A percentile compares a stretch with the other conserved stretches of the same genome.
Evolutionary conservation across 1,140 invertebrate species (phyloP).

Genomic region (Heterodera schachtii): DNA sequence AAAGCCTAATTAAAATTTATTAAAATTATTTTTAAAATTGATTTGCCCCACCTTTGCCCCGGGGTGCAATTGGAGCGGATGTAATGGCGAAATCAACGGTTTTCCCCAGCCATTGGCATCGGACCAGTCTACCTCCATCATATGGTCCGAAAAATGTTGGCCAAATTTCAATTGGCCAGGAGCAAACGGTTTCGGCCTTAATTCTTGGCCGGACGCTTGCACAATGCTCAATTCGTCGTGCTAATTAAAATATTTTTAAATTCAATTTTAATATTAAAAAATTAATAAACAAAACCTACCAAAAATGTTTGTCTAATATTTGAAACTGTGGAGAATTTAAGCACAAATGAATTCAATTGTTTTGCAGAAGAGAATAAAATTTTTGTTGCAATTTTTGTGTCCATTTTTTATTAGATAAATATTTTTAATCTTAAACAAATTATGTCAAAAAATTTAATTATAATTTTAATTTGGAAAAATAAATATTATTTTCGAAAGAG

Average conservation of each 20-base stretch:
- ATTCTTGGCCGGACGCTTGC: neutral
- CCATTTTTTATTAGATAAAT: too few relatives aligned
- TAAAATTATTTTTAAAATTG: neutral
- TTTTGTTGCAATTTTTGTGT: too few relatives aligned
- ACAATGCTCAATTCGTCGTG: neutral
- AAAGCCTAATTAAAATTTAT: slow-evolving; percentile 43
- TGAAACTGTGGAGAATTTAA: too few relatives aligned
- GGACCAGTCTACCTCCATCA: slow-evolving; percentile 84
- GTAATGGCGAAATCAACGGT: slow-evolving; percentile 83
- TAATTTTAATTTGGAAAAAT: too few relatives aligned
- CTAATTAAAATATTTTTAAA: neutral
- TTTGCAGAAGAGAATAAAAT: too few relatives aligned
- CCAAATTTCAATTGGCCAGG: slow-evolving; percentile 81
- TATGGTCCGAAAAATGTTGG: slow-evolving; percentile 88
- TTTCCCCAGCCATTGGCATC: slow-evolving; percentile 80
- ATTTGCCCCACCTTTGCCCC: slow-evolving; percentile 76
- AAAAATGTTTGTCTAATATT: too few relatives aligned
- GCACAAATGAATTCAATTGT: too few relatives aligned
- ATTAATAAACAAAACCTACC: too few relatives aligned
- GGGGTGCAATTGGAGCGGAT: slow-evolving; percentile 86
- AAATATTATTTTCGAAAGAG: too few relatives aligned
- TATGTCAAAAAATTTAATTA: too few relatives aligned
- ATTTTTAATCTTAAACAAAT: too few relatives aligned
- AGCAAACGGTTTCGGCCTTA: neutral
- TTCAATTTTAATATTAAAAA: too few relatives aligned